Percentiles rank a stretch among this genome's conserved stretches.
These are phyloP conservation scores for Drosophila bifasciata DNA, from an alignment of 1,140 invertebrate genomes.

Conservation along the genomic window DNA sequence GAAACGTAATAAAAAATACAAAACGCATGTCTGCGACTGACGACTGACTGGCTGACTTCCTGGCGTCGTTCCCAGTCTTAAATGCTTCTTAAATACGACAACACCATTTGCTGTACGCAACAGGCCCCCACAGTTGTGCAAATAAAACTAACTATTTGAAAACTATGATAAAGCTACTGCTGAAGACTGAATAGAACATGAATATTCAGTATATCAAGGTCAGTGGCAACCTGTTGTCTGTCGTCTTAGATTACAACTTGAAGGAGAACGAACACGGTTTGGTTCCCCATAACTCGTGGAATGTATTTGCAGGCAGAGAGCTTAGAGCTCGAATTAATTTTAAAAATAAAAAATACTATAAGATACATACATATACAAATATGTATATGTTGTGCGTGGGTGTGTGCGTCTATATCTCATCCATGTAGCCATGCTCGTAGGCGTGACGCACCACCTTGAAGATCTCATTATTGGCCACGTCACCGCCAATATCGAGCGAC, in stretches of 20 bases:
- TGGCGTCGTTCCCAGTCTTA: background rate
- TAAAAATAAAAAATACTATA: no score
- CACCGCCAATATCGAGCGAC: conserved; percentile 66
- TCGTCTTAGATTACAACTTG: background rate
- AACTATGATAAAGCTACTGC: conserved; percentile 11
- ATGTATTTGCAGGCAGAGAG: conserved; percentile 6
- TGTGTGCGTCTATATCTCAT: conserved; percentile 45
- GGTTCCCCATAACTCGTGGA: background rate
- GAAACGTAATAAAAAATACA: background rate
- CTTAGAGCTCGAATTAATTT: no score
- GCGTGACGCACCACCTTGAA: conserved; percentile 60
- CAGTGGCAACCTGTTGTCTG: conserved; percentile 4
- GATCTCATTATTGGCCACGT: conserved; percentile 65
- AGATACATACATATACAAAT: conserved; percentile 6
- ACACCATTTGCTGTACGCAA: no score
- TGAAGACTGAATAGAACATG: conserved; percentile 14
- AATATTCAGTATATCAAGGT: conserved; percentile 70
- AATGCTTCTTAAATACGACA: no score
- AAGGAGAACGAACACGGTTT: no score
- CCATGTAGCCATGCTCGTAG: conserved; percentile 76
- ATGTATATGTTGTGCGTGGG: no score
- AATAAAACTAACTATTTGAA: conserved; percentile 9
- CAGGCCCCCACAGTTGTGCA: conserved; percentile 7
- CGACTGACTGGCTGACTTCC: background rate
- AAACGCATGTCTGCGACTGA: conserved; percentile 35